Evolutionary conservation across 2,113 vertebrate species (phyloP), one percentile per base, ranked within the genome.

Genomic region (Probosciger aterrimus): DNA sequence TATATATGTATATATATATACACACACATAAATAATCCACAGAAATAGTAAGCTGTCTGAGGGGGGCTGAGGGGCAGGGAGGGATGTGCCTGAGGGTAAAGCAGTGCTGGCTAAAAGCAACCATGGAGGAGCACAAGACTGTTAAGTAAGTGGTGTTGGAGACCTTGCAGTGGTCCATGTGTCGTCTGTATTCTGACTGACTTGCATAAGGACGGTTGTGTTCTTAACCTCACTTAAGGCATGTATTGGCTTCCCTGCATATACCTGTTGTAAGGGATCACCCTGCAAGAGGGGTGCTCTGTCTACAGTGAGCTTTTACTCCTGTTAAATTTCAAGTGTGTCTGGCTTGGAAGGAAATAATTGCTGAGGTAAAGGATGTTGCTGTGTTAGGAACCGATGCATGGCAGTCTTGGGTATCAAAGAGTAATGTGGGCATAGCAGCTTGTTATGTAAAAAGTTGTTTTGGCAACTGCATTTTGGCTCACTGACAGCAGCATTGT

Each of bases 1-100:
- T 20, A 16, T 19, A 33, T 57, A 20, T 49, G 1, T 33, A 20
- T 20, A 22, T 14, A 33, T n/a, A 22, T n/a, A 9, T 57, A 18
- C 18, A 18, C 3, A 4, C 7, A 25, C 18, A 17, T 70, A 52
- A 82, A 53, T 76, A 81, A 71, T 52, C 35, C 11, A 4, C 24
- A 62, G 50, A 57, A 60, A 43, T 9, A 62, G 59, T 37, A 30
- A 30, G 7, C 13, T 82, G 1, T 18, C 55, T 12, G 30, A 8
- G 30, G 15, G 41, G 65, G 16, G n/a, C 50, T 8, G 5, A 0
- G 0, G 10, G 15, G 2, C 35, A 47, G 68, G 28, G 47, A 55
- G 50, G 53, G 18, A 23, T 43, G 35, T 53, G 62, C 1, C 55
- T 67, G 55, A 70, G 39, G 11, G 27, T 79, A 49, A 86, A 52